Conservation (phyloP, 2,888 invertebrate genomes). For the Schizotus pectinicornis region DNA sequence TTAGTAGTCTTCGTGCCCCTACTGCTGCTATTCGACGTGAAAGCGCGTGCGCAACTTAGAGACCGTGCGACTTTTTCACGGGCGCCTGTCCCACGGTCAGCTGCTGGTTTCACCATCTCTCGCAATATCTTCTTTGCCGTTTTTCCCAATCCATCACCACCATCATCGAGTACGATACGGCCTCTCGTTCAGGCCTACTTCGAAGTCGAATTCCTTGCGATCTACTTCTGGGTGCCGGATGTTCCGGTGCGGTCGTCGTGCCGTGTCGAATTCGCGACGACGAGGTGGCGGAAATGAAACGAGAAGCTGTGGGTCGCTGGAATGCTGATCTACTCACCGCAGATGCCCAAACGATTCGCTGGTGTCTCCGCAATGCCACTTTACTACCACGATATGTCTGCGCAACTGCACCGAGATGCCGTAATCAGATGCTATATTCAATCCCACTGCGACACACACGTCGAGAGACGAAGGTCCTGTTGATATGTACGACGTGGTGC, state of each 20-base stretch:
- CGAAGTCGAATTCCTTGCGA: conserved; percentile 63
- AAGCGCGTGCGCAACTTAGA: conserved; percentile 55
- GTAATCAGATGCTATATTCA: conserved; percentile 38
- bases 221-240: conserved; percentile 62
- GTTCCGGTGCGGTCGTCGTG: conserved; percentile 60
- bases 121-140: conserved; percentile 25
- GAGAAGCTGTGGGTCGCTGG: conserved; percentile 41
- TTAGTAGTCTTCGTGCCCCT: conserved; percentile 38
- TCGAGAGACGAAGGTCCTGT: conserved; percentile 16
- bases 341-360: conserved; percentile 51
- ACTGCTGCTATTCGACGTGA: conserved; percentile 37
- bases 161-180: conserved; percentile 2
- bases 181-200: no score
- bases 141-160: conserved; percentile 10
- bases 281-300: conserved; percentile 42
- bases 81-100: conserved; percentile 64
- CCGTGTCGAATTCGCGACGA: conserved; percentile 59
- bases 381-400: conserved; percentile 47
- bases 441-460: conserved; percentile 27
- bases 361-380: conserved; percentile 14
- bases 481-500: conserved; percentile 11
- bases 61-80: conserved; percentile 73
- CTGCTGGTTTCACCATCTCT: conserved; percentile 47
- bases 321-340: conserved; percentile 42
- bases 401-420: conserved; percentile 59